Conservation (phyloP, 2,797 vertebrate genomes). For the Prunella strophiata region DNA sequence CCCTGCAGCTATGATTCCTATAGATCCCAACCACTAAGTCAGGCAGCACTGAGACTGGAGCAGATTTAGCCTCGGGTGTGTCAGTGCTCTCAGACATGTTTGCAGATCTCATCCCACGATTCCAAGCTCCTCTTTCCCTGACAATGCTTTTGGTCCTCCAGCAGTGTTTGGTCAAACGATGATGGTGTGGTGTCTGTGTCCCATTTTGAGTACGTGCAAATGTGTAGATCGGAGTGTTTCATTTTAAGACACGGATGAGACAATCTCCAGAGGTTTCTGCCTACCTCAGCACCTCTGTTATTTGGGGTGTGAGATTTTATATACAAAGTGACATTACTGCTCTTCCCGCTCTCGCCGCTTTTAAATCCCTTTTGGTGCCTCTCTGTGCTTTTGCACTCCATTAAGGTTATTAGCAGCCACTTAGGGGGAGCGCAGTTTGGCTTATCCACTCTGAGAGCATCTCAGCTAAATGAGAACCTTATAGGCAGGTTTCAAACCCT, state of each 20-base stretch:
- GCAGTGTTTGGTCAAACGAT: slow-evolving; percentile 10
- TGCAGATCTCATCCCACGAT: neutral
- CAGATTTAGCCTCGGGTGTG: neutral
- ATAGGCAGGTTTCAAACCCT: slow-evolving; percentile 18
- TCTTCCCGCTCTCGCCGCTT: neutral
- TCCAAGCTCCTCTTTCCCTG: slow-evolving; percentile 12
- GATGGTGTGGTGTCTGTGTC: neutral
- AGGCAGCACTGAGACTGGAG: neutral
- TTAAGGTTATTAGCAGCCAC: slow-evolving; percentile 56
- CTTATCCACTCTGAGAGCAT: neutral
- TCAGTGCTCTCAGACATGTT: neutral
- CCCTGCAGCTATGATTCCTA: neutral
- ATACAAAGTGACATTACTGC: neutral
- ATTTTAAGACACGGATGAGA: neutral
- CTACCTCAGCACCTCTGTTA: neutral
- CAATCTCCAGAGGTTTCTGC: neutral
- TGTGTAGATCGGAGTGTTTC: neutral
- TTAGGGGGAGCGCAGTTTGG: neutral
- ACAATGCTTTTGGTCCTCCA: neutral
- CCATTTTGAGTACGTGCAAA: neutral
- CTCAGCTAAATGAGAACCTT: slow-evolving; percentile 28
- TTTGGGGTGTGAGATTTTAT: neutral
- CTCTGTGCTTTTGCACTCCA: slow-evolving; percentile 26
- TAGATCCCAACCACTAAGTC: neutral
- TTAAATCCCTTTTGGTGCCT: slow-evolving; percentile 25